A percentile compares a stretch with the other conserved stretches of the same genome.
Conservation (phyloP, 2,113 vertebrate species). For the Benthochromis sp. region DNA sequence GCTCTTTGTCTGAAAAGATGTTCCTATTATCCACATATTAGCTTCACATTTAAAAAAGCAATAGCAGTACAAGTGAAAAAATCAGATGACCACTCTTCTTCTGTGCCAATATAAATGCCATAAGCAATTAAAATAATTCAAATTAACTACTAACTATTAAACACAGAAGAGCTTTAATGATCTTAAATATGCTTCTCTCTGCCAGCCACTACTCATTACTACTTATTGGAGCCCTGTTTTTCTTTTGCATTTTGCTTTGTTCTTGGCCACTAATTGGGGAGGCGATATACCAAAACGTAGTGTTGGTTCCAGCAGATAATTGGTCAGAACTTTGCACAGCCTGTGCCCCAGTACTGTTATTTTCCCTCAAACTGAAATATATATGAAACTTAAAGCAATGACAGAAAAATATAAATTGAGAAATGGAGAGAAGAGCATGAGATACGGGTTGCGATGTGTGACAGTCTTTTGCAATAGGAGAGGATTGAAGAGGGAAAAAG, state of each 20-base stretch:
- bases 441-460: not conserved
- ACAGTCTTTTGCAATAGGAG: not conserved
- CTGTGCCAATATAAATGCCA: not conserved
- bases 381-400: not conserved
- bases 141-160: not conserved
- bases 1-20: not conserved
- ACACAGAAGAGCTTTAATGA: not conserved
- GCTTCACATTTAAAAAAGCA: not conserved
- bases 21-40: not conserved
- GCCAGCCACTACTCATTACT: not conserved
- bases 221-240: not conserved
- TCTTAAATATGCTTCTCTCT: not conserved
- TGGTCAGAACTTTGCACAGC: conserved; percentile 6
- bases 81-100: not conserved
- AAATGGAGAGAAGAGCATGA: not conserved
- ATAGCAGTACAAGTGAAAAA: not conserved
- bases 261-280: conserved; percentile 17
- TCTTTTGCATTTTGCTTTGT: not conserved
- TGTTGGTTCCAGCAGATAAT: conserved; percentile 2
- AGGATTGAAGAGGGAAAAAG: not conserved
- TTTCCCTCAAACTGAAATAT: not conserved
- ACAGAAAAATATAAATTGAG: not conserved
- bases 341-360: not conserved
- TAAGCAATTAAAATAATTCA: not conserved
- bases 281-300: not conserved